Evolutionary conservation across 2,797 vertebrate genomes (phyloP), one percentile per base, ranked within the genome.

Genomic region (Chromobotia macracanthus): DNA sequence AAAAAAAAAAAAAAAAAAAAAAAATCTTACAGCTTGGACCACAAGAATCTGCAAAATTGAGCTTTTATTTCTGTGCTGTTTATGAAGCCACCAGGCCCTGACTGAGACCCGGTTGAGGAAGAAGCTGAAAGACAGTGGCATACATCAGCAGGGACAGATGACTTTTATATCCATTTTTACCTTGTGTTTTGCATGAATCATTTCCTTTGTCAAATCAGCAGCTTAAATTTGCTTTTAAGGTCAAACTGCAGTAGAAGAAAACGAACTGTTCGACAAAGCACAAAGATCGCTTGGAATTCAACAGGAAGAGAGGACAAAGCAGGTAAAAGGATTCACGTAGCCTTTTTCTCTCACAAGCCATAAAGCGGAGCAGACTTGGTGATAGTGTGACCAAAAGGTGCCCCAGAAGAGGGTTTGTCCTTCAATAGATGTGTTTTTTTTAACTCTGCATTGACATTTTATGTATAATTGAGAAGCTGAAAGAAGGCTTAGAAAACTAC

Each of bases 111-210:
- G 28, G 19, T 19, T 51, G 4, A n/a, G 21, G 72, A 28, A 12
- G 60, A 35, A 18, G 46, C 25, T 1, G 31, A 67, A 75, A 61
- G 71, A 56, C 58, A 46, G 60, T 10, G 85, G 86, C 84, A 85
- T 93, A 86, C 60, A 80, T 81, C 65, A 86, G 88, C 82, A 75
- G 81, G 88, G 85, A 84, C 82, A 86, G 89, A 87, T 83, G 12
- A 70, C 28, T 82, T 77, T 60, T 79, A 68, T 88, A 90, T 84
- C 83, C 88, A 84, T 75, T 72, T 84, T 71, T 79, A 81, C 88
- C 86, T 86, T 89, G 83, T 88, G 90, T 86, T 87, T 81, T 95
- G 95, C 95, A 96, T 95, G 95, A 81, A 83, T 69, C 79, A 89
- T 89, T 90, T 94, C 86, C 86, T 82, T 93, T 88, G 86, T 87